phyloP scores from a whole-genome alignment of 1,140 invertebrate genomes.

The Mya arenaria region DNA sequence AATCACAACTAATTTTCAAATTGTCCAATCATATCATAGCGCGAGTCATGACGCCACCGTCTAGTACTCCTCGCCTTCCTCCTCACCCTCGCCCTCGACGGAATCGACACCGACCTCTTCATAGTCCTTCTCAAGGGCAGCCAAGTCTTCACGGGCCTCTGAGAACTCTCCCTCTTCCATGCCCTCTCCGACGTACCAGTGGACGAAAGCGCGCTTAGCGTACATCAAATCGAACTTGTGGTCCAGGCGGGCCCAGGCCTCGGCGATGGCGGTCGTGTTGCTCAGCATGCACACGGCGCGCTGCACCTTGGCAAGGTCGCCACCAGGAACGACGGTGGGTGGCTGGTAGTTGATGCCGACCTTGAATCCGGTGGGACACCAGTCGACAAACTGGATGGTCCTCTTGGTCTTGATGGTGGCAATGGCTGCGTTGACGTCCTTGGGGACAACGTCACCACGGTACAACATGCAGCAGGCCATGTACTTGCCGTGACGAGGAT shows the following conservation, averaged over 20 bases:
- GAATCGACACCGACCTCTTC: constrained; percentile 65
- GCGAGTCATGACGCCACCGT: too few relatives aligned
- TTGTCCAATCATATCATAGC: too few relatives aligned
- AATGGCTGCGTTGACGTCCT: constrained; percentile 94
- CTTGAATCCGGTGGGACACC: constrained; percentile 71
- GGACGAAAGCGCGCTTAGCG: constrained; percentile 81
- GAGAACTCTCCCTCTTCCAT: constrained; percentile 84
- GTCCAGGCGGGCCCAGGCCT: constrained; percentile 85
- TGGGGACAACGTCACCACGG: constrained; percentile 83
- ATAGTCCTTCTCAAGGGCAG: constrained; percentile 82
- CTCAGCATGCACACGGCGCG: constrained; percentile 84
- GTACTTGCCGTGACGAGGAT: constrained; percentile 93
- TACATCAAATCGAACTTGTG: constrained; percentile 86
- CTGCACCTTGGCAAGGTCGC: constrained; percentile 87
- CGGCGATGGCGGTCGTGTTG: constrained; percentile 90
- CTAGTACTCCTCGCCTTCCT: constrained; percentile 55
- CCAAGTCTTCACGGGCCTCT: constrained; percentile 93
- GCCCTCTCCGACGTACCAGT: constrained; percentile 81
- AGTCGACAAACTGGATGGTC: constrained; percentile 79
- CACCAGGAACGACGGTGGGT: constrained; percentile 86
- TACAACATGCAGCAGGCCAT: constrained; percentile 80
- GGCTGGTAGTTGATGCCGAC: constrained; percentile 85
- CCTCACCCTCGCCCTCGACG: too few relatives aligned
- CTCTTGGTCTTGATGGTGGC: constrained; percentile 89
- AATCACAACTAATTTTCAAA: too few relatives aligned